Evolutionary conservation across 2,113 vertebrate species (phyloP).

Genomic region (human): DNA sequence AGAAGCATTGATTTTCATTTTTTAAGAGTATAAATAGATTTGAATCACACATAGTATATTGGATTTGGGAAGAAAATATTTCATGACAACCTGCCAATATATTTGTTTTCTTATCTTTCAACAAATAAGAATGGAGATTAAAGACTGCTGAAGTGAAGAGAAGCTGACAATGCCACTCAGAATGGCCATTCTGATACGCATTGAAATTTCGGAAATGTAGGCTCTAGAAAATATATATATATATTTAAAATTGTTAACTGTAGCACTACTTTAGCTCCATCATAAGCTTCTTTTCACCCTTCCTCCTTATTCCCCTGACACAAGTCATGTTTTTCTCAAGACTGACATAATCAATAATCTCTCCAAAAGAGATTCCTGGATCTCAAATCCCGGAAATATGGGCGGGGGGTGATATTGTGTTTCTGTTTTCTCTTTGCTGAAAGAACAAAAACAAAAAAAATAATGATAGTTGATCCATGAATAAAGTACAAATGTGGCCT

Average conservation of each 20-base stretch:
- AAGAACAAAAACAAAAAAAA: background rate
- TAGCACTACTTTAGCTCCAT: background rate
- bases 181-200: background rate
- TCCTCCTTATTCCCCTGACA: background rate
- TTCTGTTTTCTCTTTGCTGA: constrained; percentile 11
- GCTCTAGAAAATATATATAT: background rate
- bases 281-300: background rate
- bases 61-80: background rate
- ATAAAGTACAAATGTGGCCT: background rate
- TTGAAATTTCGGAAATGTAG: background rate
- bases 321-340: background rate
- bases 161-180: background rate
- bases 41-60: constrained; percentile 32
- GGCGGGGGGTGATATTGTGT: background rate
- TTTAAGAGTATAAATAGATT: constrained; percentile 54
- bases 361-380: background rate
- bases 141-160: background rate
- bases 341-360: background rate
- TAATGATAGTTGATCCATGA: too few relatives aligned
- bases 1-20: constrained; percentile 60
- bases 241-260: background rate
- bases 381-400: background rate
- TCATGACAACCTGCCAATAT: background rate
- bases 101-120: background rate
- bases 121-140: fast-evolving